Evolutionary conservation across 2,888 invertebrate species (phyloP).

Genomic region (Troides helena): DNA sequence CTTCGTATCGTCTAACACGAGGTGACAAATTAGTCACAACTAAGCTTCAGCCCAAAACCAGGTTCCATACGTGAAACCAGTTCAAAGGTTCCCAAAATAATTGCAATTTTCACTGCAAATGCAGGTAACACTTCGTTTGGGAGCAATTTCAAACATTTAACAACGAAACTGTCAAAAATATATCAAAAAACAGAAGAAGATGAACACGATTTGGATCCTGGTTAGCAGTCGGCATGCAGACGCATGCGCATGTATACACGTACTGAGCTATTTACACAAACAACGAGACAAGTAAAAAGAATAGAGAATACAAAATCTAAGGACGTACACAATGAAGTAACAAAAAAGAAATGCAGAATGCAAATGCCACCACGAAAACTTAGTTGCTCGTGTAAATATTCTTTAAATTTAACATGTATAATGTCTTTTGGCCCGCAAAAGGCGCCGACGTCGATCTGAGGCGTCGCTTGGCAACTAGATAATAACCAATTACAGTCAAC

Average conservation of each 20-base stretch:
- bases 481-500: constrained; percentile 43
- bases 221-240: constrained; percentile 19
- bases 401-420: constrained; percentile 41
- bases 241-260: constrained; percentile 5
- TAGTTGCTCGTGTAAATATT: constrained; percentile 37
- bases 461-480: constrained; percentile 38
- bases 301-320: constrained; percentile 8
- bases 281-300: constrained; percentile 2
- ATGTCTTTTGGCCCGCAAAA: constrained; percentile 73
- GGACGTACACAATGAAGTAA: constrained; percentile 25
- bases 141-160: constrained; percentile 5
- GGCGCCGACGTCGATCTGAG: constrained; percentile 45
- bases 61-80: constrained; percentile 32
- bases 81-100: constrained; percentile 1
- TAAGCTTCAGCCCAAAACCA: constrained; percentile 36
- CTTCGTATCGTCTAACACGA: constrained; percentile 38
- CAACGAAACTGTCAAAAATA: constrained; percentile 3
- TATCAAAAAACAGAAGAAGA: constrained; percentile 19
- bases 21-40: constrained; percentile 47
- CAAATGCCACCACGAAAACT: constrained; percentile 31
- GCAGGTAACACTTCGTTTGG: background rate
- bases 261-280: constrained; percentile 8
- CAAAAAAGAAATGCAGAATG: constrained; percentile 30
- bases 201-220: constrained; percentile 21
- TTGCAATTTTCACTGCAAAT: background rate